Conservation (phyloP, 2,888 invertebrate genomes). For the Lithophane leautieri region DNA sequence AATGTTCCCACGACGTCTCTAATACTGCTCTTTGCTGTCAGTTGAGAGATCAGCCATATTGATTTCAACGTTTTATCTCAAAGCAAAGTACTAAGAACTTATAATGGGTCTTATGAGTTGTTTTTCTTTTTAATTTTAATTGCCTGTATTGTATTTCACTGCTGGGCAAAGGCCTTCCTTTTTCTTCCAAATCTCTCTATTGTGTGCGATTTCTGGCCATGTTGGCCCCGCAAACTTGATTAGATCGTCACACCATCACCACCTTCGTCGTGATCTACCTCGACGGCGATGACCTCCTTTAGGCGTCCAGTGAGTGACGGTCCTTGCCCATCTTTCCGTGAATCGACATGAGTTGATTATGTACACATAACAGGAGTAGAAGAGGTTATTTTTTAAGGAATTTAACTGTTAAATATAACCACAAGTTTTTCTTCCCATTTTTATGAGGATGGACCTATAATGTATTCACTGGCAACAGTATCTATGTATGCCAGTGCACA, state of each 20-base stretch:
- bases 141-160: too few species aligned
- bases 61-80: conserved; percentile 4
- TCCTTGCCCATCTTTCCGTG: too few species aligned
- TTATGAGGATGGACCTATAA: neutral
- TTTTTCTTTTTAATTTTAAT: too few species aligned
- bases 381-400: neutral
- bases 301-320: too few species aligned
- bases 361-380: neutral
- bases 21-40: conserved; percentile 7
- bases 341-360: neutral
- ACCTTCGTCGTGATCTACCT: too few species aligned
- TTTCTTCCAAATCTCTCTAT: too few species aligned
- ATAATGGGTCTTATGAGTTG: neutral
- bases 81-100: conserved; percentile 11
- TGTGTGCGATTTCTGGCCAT: too few species aligned
- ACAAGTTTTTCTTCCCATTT: neutral
- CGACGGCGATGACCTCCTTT: too few species aligned
- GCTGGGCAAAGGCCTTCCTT: too few species aligned
- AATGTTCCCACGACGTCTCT: conserved; percentile 43
- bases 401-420: neutral
- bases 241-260: too few species aligned
- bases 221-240: too few species aligned
- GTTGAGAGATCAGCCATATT: conserved; percentile 18
- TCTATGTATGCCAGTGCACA: neutral
- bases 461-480: neutral